Evolutionary conservation across 1,140 invertebrate genomes (phyloP), one percentile per base, ranked within the genome.

Genomic region (Artemia franciscana): DNA sequence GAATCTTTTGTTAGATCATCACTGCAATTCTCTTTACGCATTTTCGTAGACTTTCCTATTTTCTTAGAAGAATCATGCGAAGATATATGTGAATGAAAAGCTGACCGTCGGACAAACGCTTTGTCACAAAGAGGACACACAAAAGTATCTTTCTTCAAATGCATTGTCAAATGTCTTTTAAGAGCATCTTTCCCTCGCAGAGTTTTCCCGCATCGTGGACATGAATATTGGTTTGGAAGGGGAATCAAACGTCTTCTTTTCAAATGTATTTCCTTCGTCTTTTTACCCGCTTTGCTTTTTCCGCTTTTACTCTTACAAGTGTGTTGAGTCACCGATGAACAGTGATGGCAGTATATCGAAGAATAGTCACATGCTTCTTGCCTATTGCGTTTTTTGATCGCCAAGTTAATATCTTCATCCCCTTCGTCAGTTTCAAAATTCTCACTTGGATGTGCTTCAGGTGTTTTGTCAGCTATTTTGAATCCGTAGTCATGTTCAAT

Each of bases 141-240:
- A 15, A 59, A 21, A 21, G 18, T 59, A 15, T 59, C 24, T 24
- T 24, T 1, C 18, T 24, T 71, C 27, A 76, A 67, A 39, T 78
- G 76, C 67, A 76, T 73, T 57, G 72, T 68, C 4, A 76, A 71
- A 24, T 76, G 68, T 0, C 70, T 70, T 12, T 72, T 71, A 12
- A 74, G 72, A 9, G 75, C 73, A 27, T 15, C 25, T 24, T 21
- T 18, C n/a, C 25, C n/a, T 2, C 26, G 26, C 12, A 60, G 15
- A 26, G 24, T 26, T 60, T 60, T 60, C 7, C 26, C 26, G 26
- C 59, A 60, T 24, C 15, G 7, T 26, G n/a, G 12, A 23, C 59
- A 60, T 26, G 15, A 12, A 28, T 26, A 60, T 60, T n/a, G 15
- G 26, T 24, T 60, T 60, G 39, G 39, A 3, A 51, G 39, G 12